phyloP scores from a whole-genome alignment of 2,888 invertebrate genomes.

The Agrotis segetum region DNA sequence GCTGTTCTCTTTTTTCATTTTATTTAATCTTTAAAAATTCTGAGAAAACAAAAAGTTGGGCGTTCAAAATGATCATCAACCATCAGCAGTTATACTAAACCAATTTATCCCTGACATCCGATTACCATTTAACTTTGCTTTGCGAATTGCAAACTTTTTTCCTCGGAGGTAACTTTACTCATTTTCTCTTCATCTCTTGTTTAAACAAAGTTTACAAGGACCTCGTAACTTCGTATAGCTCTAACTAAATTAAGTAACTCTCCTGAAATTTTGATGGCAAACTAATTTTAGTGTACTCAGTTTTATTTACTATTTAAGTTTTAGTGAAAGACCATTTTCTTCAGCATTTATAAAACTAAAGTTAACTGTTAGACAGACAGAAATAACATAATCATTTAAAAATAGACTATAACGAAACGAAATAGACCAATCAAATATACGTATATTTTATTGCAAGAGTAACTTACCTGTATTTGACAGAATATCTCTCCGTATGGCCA shows the following conservation, averaged over 20 bases:
- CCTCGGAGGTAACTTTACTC: constrained; percentile 84
- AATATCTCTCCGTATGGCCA: constrained; percentile 98
- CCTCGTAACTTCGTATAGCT: constrained; percentile 78
- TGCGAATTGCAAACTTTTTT: constrained; percentile 81
- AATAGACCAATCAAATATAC: not conserved
- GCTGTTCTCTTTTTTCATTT: not conserved
- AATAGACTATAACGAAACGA: not conserved
- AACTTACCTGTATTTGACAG: constrained; percentile 97
- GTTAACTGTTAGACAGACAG: not conserved
- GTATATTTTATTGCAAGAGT: not conserved
- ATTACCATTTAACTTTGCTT: constrained; percentile 82
- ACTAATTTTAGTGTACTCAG: constrained; percentile 69
- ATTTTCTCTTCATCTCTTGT: constrained; percentile 86
- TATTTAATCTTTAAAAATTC: constrained; percentile 31
- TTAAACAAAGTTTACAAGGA: constrained; percentile 82
- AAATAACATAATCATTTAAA: not conserved
- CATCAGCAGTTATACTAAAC: constrained; percentile 12
- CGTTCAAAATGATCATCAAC: constrained; percentile 27
- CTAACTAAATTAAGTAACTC: constrained; percentile 83
- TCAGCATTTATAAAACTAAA: constrained; percentile 6
- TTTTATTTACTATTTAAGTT: constrained; percentile 43
- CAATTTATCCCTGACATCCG: constrained; percentile 70
- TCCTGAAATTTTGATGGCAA: constrained; percentile 80
- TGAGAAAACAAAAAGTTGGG: not conserved
- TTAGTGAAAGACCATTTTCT: not conserved